Conservation (phyloP, 2,797 vertebrate genomes). For the Coluber constrictor region DNA sequence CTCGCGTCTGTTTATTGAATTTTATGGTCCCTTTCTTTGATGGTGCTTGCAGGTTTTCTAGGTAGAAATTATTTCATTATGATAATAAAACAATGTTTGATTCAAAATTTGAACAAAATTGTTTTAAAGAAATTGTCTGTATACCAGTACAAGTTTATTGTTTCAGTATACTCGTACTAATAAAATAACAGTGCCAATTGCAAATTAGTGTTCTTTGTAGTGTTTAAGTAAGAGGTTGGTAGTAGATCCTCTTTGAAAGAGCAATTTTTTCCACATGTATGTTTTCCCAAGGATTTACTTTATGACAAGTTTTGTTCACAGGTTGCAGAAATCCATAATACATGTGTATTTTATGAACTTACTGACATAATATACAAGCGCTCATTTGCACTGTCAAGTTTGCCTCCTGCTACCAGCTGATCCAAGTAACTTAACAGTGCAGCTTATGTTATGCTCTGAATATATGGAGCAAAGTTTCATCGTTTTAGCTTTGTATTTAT, state of each 20-base stretch:
- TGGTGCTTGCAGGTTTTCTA: conserved; percentile 98
- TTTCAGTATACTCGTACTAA: conserved; percentile 93
- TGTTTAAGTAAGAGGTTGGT: neutral
- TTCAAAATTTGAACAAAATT: conserved; percentile 96
- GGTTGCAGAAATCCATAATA: neutral
- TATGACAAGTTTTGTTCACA: no score
- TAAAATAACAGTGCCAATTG: conserved; percentile 95
- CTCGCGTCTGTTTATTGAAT: conserved; percentile 93
- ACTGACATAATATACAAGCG: neutral
- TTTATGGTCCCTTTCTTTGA: conserved; percentile 97
- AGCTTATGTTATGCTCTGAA: neutral
- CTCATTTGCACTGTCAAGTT: neutral
- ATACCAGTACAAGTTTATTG: conserved; percentile 92
- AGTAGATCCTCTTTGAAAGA: neutral
- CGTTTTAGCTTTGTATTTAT: neutral
- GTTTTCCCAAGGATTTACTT: rapidly evolving
- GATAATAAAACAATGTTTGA: conserved; percentile 94
- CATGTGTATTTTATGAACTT: conserved; percentile 12
- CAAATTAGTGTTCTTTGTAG: conserved; percentile 55
- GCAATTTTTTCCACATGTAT: rapidly evolving
- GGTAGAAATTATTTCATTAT: conserved; percentile 97
- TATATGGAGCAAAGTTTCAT: neutral
- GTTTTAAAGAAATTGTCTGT: conserved; percentile 92
- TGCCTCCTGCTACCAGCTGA: rapidly evolving
- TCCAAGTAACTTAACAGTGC: neutral